A percentile compares a stretch with the other conserved stretches of the same genome.
These are phyloP conservation scores for Hydrochoerus hydrochaeris DNA, from an alignment of 2,113 vertebrate species.

Conservation along the genomic window DNA sequence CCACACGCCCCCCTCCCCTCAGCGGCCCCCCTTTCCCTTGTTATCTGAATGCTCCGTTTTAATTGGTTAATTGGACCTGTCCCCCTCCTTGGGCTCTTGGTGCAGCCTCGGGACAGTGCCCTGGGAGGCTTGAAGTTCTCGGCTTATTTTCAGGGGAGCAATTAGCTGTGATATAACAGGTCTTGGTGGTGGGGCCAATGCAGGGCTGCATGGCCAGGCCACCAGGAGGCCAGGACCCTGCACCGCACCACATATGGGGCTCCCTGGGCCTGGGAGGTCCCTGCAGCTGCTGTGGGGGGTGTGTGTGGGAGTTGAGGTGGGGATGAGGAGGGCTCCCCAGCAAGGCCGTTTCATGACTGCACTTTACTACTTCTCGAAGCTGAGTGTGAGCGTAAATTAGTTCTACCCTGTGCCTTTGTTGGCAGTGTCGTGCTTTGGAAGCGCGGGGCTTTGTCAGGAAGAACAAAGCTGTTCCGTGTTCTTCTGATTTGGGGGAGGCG, in stretches of 20 bases:
- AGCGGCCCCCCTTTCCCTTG: slow-evolving; percentile 65
- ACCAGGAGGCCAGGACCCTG: not conserved
- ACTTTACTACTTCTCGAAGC: slow-evolving; percentile 48
- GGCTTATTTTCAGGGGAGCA: slow-evolving; percentile 85
- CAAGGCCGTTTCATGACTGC: slow-evolving; percentile 16
- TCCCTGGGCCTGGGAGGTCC: slow-evolving; percentile 14
- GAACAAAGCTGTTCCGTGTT: slow-evolving; percentile 74
- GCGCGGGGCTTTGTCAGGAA: slow-evolving; percentile 77
- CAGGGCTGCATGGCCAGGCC: slow-evolving; percentile 20
- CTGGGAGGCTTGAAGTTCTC: slow-evolving; percentile 47
- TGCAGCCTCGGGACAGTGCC: slow-evolving; percentile 73
- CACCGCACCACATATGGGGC: not conserved
- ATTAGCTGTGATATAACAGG: slow-evolving; percentile 81
- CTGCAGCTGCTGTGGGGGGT: not conserved
- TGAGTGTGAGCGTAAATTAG: slow-evolving; percentile 67
- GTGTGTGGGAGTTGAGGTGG: accelerated
- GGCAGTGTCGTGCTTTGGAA: slow-evolving; percentile 70
- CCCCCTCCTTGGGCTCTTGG: slow-evolving; percentile 75
- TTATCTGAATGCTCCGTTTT: slow-evolving; percentile 79
- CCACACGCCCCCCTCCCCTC: slow-evolving; percentile 59
- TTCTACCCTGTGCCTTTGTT: slow-evolving; percentile 74
- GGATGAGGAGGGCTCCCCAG: not conserved
- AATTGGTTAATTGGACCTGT: slow-evolving; percentile 84
- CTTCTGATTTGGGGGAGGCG: slow-evolving; percentile 53
- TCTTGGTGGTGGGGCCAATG: not conserved